Conservation (phyloP, 2,113 vertebrate genomes). For the Dryoscopus gambensis region DNA sequence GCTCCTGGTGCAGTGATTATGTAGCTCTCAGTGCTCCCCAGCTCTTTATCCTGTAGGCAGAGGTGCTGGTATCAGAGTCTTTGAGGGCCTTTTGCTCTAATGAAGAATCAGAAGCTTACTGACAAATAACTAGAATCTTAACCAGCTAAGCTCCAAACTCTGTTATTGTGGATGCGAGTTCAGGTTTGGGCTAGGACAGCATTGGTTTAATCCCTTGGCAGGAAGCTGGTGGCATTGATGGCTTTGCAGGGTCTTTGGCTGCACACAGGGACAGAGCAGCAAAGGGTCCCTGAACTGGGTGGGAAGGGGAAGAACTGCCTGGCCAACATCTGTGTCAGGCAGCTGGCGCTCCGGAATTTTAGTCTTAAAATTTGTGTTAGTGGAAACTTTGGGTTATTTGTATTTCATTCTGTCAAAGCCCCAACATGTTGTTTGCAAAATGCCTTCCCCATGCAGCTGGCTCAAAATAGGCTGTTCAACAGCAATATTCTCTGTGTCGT, state of each 20-base stretch:
- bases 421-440: not conserved
- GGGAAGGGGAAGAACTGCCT: not conserved
- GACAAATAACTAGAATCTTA: not conserved
- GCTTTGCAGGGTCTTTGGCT: not conserved
- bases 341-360: not conserved
- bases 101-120: not conserved
- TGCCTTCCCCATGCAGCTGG: not conserved
- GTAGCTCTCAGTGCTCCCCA: not conserved
- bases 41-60: not conserved
- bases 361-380: not conserved
- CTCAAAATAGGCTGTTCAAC: not conserved
- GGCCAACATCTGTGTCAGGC: not conserved
- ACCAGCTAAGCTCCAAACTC: not conserved
- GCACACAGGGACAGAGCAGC: fast-evolving
- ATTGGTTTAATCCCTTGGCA: not conserved
- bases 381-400: not conserved
- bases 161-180: not conserved
- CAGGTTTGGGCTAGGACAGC: not conserved
- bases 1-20: not conserved
- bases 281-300: not conserved
- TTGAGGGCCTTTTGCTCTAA: not conserved
- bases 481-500: not conserved
- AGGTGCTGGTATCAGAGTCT: not conserved
- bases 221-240: not conserved
- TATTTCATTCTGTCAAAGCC: not conserved